Conservation (phyloP, 2,113 vertebrate genomes). For the Notiomystis cincta region DNA sequence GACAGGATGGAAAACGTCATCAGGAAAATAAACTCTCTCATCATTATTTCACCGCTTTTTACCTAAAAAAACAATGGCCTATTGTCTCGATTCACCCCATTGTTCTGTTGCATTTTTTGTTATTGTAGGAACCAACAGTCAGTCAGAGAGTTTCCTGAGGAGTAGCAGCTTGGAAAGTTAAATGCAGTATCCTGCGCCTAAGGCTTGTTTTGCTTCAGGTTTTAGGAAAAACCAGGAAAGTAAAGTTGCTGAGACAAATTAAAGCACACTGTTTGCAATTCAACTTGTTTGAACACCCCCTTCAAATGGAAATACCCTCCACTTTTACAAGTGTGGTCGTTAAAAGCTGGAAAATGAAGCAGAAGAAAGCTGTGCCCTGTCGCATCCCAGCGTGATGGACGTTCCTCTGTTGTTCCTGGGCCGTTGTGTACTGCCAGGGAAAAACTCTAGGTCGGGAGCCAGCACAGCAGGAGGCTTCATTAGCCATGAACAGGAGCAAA, state of each 20-base stretch:
- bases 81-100: slow-evolving; percentile 47
- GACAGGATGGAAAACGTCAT: slow-evolving; percentile 57
- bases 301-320: neutral
- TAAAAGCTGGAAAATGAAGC: neutral
- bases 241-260: neutral
- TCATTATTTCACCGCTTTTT: slow-evolving; percentile 31
- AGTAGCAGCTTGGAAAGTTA: slow-evolving; percentile 21
- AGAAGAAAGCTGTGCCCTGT: neutral
- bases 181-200: neutral
- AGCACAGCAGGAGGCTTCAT: slow-evolving; percentile 36
- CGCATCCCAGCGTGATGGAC: neutral
- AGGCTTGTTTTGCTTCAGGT: slow-evolving; percentile 30
- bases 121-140: slow-evolving; percentile 10
- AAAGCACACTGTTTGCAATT: neutral
- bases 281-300: neutral
- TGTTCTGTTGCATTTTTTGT: slow-evolving; percentile 31
- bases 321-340: neutral
- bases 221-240: neutral
- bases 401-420: neutral
- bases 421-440: accelerated
- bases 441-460: neutral
- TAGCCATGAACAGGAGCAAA: neutral
- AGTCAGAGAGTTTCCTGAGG: slow-evolving; percentile 36
- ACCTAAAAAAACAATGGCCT: slow-evolving; percentile 44
- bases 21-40: slow-evolving; percentile 48